Evolutionary conservation across 2,113 vertebrate species (phyloP), one percentile per base, ranked within the genome.

Genomic region (Urocitellus parryii): DNA sequence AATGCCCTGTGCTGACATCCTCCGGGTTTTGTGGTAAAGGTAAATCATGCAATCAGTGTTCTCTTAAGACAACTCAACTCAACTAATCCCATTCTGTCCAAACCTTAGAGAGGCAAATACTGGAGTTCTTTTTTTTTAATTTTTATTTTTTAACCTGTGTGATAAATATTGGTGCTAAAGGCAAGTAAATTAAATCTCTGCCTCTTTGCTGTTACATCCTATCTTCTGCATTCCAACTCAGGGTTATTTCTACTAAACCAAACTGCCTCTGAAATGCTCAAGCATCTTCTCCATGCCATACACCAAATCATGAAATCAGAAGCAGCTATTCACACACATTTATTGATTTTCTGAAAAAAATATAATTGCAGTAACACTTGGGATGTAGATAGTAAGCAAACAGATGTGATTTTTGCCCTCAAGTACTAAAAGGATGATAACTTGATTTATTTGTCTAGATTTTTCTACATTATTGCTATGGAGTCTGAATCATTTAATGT

Each of bases 1-100:
- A 74, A 29, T 29, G 7, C 9, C 18, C 42, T 8, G 0, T 14
- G 8, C 1, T 73, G 4, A 80, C 63, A 61, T 0, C 1, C 3
- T 72, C 67, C 20, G 3, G 1, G 6, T 56, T 88, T 48, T 20
- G 10, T 80, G 56, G 8, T 45, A 0, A 89, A 94, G 2, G 39
- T n/a, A 37, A 45, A 70, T 85, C 18, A 27, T 2, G 37, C 0
- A 3, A 3, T 79, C 37, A 87, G 11, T 56, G 14, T 79, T 88
- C 51, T 67, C 25, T n/a, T 61, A 45, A 68, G 10, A 70, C 2
- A 37, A 45, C 45, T 13, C 42, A 34, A 32, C 63, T 90, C 24
- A 81, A 29, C 2, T 37, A 68, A 63, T 32, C 13, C 34, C 22
- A 51, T 32, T 6, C 1, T 81, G 24, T 70, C 45, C 2, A 73